These are phyloP conservation scores for Aplysina aerophoba DNA, from an alignment of 37 sponge, comb jelly and placozoan genomes.

Conservation along the genomic window DNA sequence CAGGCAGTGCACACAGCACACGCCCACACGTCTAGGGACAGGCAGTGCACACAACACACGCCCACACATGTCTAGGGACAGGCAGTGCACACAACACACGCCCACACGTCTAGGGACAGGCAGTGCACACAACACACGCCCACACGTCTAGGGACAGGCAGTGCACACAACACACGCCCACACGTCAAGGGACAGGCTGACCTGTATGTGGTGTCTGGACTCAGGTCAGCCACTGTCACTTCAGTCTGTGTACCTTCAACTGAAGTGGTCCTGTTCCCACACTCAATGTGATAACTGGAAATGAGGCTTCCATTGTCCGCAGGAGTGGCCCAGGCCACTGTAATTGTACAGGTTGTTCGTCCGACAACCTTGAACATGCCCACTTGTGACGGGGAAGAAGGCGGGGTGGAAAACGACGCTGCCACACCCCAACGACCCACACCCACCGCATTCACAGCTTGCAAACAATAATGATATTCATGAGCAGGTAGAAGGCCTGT, in stretches of 20 bases:
- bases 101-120: no score
- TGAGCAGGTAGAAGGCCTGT: neutral
- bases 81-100: no score
- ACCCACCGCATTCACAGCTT: conserved; percentile 64
- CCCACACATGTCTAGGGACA: no score
- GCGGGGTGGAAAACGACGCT: conserved; percentile 44
- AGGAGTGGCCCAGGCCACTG: conserved; percentile 59
- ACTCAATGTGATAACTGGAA: conserved; percentile 51
- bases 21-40: no score
- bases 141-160: neutral
- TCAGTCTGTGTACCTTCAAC: conserved; percentile 39
- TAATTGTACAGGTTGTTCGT: conserved; percentile 28
- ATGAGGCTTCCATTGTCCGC: conserved; percentile 51
- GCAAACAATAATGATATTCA: conserved; percentile 15
- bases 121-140: no score
- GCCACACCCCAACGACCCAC: conserved; percentile 44
- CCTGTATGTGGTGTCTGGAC: conserved; percentile 61
- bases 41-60: no score
- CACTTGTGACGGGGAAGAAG: conserved; percentile 59
- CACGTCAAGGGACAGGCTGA: conserved; percentile 11
- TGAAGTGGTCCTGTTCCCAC: neutral
- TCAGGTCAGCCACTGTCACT: conserved; percentile 32
- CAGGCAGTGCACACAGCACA: no score
- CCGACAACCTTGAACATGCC: neutral
- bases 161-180: conserved; percentile 25